A percentile compares a stretch with the other conserved stretches of the same genome.
phyloP scores from a whole-genome alignment of 2,888 invertebrate species.

The Acronicta leporina region DNA sequence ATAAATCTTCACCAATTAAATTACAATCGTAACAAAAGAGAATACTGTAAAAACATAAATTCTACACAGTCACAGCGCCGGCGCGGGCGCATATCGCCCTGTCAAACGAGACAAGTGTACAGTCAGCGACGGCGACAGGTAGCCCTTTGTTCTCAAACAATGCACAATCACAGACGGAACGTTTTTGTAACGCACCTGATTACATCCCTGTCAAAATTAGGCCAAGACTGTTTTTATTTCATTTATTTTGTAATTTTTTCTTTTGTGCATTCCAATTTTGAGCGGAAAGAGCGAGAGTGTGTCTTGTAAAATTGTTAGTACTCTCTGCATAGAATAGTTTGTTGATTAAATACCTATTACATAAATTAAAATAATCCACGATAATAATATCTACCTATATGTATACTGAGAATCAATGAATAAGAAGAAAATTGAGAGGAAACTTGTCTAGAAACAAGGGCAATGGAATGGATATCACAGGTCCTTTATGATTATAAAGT shows the following conservation, averaged over 20 bases:
- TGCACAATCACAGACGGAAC: constrained; percentile 66
- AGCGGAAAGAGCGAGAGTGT: neutral
- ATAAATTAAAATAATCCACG: too few species aligned
- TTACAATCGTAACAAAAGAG: constrained; percentile 40
- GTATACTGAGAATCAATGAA: too few species aligned
- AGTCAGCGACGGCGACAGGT: constrained; percentile 71
- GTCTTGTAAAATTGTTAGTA: too few species aligned
- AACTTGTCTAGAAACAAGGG: too few species aligned
- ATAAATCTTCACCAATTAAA: constrained; percentile 42
- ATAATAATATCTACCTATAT: too few species aligned
- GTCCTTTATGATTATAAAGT: too few species aligned
- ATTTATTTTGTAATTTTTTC: constrained; percentile 13
- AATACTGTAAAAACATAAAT: constrained; percentile 39
- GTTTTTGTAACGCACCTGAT: constrained; percentile 67
- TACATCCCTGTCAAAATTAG: constrained; percentile 58
- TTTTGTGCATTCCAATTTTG: constrained; percentile 1
- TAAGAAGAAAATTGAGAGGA: too few species aligned
- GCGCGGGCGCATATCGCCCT: constrained; percentile 47
- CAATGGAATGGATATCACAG: too few species aligned
- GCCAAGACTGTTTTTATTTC: constrained; percentile 29
- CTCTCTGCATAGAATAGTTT: too few species aligned
- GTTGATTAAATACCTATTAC: too few species aligned
- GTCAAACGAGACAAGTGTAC: constrained; percentile 63
- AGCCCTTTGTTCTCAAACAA: constrained; percentile 75
- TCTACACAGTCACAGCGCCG: constrained; percentile 37